Conservation (phyloP, 2,113 vertebrate genomes). For the Paracanthobrama guichenoti region DNA sequence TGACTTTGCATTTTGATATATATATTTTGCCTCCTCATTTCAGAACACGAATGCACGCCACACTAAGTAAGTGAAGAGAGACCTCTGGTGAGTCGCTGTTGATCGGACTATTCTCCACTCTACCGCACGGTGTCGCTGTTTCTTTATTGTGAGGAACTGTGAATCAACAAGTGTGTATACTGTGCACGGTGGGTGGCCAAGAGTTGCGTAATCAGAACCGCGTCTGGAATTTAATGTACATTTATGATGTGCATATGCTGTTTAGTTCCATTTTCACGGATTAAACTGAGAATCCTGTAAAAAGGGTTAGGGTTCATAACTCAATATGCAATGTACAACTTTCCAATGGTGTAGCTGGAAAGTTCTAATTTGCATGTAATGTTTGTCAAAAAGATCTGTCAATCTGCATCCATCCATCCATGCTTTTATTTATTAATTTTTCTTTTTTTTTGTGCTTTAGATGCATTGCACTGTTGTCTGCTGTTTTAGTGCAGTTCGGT, state of each 20-base stretch:
- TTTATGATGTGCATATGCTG: neutral
- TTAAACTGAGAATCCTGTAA: neutral
- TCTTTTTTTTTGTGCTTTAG: neutral
- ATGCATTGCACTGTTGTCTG: too few relatives aligned
- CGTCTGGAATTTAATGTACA: neutral
- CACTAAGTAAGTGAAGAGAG: neutral
- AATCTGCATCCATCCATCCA: neutral
- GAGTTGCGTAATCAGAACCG: neutral
- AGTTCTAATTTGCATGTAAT: neutral
- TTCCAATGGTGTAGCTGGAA: neutral
- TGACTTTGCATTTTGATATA: too few relatives aligned
- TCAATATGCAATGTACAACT: neutral
- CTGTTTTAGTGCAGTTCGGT: too few relatives aligned
- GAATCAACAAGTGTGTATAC: neutral
- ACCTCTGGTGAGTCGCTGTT: neutral
- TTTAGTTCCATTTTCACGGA: neutral
- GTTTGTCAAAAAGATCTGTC: neutral
- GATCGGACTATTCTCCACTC: neutral
- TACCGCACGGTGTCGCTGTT: conserved; percentile 44
- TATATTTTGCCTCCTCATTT: too few relatives aligned
- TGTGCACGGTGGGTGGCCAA: conserved; percentile 22
- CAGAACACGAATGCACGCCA: too few relatives aligned
- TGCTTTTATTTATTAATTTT: neutral
- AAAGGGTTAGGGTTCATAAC: neutral
- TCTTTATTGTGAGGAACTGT: neutral